Evolutionary conservation across 2,797 vertebrate species (phyloP).

Genomic region (Simalia tracyae): DNA sequence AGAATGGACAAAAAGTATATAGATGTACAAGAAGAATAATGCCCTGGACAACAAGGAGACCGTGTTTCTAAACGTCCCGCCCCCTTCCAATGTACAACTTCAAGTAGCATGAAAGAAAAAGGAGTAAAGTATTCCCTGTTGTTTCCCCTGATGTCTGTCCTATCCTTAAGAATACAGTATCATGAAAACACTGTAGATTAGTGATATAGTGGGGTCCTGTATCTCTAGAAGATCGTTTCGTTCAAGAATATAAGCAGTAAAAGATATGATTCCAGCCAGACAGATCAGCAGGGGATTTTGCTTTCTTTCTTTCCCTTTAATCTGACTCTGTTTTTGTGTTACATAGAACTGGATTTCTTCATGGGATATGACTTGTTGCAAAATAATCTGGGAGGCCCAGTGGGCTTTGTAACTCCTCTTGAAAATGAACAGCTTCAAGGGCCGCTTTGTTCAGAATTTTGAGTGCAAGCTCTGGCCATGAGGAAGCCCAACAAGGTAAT

Average conservation of each 20-base stretch:
- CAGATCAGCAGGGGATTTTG: slow-evolving; percentile 70
- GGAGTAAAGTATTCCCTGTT: slow-evolving; percentile 58
- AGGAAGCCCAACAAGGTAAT: slow-evolving; percentile 38
- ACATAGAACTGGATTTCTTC: slow-evolving; percentile 78
- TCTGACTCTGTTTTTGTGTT: slow-evolving; percentile 72
- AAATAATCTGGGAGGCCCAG: slow-evolving; percentile 75
- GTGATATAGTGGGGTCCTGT: slow-evolving; percentile 72
- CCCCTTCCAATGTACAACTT: neutral
- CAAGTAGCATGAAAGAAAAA: slow-evolving; percentile 29
- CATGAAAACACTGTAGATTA: slow-evolving; percentile 71
- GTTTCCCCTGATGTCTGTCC: slow-evolving; percentile 67
- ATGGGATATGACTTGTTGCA: slow-evolving; percentile 81
- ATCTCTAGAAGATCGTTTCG: slow-evolving; percentile 73
- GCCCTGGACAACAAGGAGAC: neutral
- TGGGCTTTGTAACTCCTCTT: slow-evolving; percentile 76
- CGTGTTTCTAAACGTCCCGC: neutral
- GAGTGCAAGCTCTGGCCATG: slow-evolving; percentile 37
- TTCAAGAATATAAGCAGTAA: slow-evolving; percentile 71
- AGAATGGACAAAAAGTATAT: neutral
- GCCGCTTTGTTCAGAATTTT: slow-evolving; percentile 73
- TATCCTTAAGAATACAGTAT: slow-evolving; percentile 70
- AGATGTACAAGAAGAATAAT: neutral
- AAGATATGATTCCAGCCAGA: slow-evolving; percentile 75
- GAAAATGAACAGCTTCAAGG: slow-evolving; percentile 73
- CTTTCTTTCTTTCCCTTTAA: slow-evolving; percentile 74